Percentiles rank a stretch among this genome's conserved stretches.
These are phyloP conservation scores for Craseonycteris thonglongyai DNA, from an alignment of 2,113 vertebrate species.

Conservation along the genomic window DNA sequence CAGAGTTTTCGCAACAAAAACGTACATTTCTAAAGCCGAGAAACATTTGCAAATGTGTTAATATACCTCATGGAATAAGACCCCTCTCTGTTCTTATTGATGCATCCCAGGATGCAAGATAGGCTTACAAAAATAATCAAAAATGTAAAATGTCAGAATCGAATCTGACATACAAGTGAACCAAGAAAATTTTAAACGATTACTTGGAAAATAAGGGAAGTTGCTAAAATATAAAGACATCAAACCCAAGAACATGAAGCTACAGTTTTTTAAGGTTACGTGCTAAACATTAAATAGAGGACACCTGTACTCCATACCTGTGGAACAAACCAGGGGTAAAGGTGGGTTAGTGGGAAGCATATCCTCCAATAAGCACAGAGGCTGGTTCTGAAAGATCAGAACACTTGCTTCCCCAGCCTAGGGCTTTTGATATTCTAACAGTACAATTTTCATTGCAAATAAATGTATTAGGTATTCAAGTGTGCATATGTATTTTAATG, in stretches of 20 bases:
- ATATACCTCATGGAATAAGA: conserved; percentile 20
- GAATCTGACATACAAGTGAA: conserved; percentile 38
- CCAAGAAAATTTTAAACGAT: conserved; percentile 30
- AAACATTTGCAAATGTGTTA: conserved; percentile 36
- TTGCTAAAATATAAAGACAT: neutral
- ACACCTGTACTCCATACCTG: neutral
- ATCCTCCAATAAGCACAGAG: neutral
- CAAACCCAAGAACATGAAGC: neutral
- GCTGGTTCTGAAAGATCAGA: conserved; percentile 21
- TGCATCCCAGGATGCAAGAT: neutral
- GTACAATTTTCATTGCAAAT: conserved; percentile 35
- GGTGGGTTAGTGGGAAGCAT: neutral
- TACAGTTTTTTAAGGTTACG: neutral
- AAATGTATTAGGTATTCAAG: conserved; percentile 50
- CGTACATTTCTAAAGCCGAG: conserved; percentile 20
- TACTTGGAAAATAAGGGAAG: conserved; percentile 44
- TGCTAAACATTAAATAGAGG: neutral
- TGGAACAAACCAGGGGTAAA: neutral
- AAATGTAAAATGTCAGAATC: conserved; percentile 45
- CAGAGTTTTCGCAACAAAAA: conserved; percentile 15
- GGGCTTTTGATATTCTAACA: conserved; percentile 17
- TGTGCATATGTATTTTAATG: conserved; percentile 19
- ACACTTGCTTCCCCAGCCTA: conserved; percentile 24
- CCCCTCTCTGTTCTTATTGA: neutral
- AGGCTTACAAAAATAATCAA: conserved; percentile 14